Evolutionary conservation across 2,113 vertebrate genomes (phyloP).

Genomic region (Monarcha castaneiventris): DNA sequence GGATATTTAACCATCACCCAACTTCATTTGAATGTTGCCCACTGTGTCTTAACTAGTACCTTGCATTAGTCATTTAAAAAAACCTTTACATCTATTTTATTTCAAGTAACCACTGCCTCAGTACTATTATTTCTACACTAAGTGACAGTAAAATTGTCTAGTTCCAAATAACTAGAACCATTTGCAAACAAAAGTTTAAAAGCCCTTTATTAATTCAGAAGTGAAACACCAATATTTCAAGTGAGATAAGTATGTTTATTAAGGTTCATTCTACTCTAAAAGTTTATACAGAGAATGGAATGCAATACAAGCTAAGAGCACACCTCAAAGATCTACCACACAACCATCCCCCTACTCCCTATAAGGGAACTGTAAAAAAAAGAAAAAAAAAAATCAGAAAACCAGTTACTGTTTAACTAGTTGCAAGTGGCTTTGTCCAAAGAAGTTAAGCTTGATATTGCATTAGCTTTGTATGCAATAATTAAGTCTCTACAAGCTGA

Average conservation of each 20-base stretch:
- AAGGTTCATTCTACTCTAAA: conserved; percentile 58
- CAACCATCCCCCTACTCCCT: conserved; percentile 58
- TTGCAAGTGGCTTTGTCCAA: conserved; percentile 66
- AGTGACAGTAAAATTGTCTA: neutral
- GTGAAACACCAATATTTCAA: conserved; percentile 61
- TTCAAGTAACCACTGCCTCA: neutral
- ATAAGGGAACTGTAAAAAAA: conserved; percentile 59
- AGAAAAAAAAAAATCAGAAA: neutral
- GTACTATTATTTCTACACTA: neutral
- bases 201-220: conserved; percentile 62
- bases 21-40: neutral
- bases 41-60: neutral
- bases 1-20: neutral
- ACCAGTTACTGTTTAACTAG: conserved; percentile 56
- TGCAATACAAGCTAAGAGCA: conserved; percentile 67
- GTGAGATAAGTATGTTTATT: conserved; percentile 69
- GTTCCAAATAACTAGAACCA: conserved; percentile 24
- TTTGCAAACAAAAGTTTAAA: conserved; percentile 26
- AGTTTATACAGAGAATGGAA: conserved; percentile 69
- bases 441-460: conserved; percentile 44
- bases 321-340: conserved; percentile 61
- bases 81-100: neutral
- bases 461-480: conserved; percentile 48
- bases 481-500: conserved; percentile 53
- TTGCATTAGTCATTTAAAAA: neutral